phyloP scores from a whole-genome alignment of 2,797 vertebrate genomes.

The Hippoglossus hippoglossus region DNA sequence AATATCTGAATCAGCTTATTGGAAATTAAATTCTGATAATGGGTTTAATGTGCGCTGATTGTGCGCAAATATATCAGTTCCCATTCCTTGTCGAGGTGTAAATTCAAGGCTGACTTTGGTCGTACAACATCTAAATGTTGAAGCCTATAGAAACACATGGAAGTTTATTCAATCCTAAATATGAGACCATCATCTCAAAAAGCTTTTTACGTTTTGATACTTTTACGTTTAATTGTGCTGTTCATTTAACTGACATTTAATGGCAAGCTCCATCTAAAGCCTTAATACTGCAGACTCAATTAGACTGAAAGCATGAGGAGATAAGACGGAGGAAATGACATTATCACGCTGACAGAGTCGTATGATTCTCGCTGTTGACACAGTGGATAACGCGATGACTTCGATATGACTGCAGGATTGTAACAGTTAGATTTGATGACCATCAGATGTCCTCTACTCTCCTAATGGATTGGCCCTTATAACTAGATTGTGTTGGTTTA shows the following conservation, averaged over 20 bases:
- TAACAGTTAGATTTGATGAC: conserved; percentile 56
- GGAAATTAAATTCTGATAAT: conserved; percentile 33
- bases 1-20: conserved; percentile 51
- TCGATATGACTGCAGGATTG: conserved; percentile 54
- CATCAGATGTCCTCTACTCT: conserved; percentile 52
- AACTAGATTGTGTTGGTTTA: conserved; percentile 46
- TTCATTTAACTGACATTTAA: conserved; percentile 29
- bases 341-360: conserved; percentile 39
- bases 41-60: neutral
- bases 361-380: conserved; percentile 58
- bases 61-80: neutral
- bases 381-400: conserved; percentile 58
- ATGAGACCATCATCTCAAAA: conserved; percentile 28
- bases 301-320: conserved; percentile 52
- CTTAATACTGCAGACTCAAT: conserved; percentile 44
- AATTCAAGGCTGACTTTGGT: too few relatives aligned
- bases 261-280: conserved; percentile 50
- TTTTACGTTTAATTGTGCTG: conserved; percentile 16
- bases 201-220: neutral
- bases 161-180: neutral
- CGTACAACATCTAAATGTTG: neutral
- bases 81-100: neutral
- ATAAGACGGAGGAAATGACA: conserved; percentile 59
- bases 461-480: conserved; percentile 45
- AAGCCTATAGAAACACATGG: neutral